Base-by-base conservation (phyloP, 1,140 invertebrate genomes). In the honey bee (Apis mellifera) region DNA sequence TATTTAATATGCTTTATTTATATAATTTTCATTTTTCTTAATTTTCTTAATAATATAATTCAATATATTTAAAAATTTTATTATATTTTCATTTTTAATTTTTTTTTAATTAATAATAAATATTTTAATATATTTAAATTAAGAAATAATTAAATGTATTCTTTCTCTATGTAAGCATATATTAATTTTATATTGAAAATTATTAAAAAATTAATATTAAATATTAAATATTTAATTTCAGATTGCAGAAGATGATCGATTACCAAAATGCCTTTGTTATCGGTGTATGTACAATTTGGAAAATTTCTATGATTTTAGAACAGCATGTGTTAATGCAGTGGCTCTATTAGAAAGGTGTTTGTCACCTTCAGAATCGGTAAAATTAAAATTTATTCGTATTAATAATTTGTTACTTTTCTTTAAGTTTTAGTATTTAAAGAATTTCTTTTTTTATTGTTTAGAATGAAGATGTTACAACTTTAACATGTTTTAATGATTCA, bases 281-380 rank as follows among this genome's bases (percentile, higher is more conserved):
- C 91, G 94, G 82, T 95, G 95, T 84, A 94, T 95, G 90, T 95
- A 93, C 90, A 94, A 94, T 90, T 90, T 95, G 87, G 94, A 95
- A 89, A 95, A 94, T 87, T 95, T 94, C 90, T 94, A 94, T 84
- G 94, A 95, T 86, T 95, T 95, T 83, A 91, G 94, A 86, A 94
- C 92, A 69, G 93, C 92, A 50, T 95, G 95, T 83, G 92, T 95
- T 50, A 94, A 94, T 86, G 94, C 94, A 62, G 89, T 94, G 62
- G 91, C 91, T 15, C 84, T 93, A 54, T 86, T 95, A 60, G 92
- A 95, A 85, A 92, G 93, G 76, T 92, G 87, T 81, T 78, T 93
- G 64, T 91, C 91, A 80, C 83, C 90, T 48, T 90, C 88, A 59
- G 89, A 91, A 81, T 84, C 80, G 68, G 92, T 93, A 79, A 87